Percentiles rank a stretch among this genome's conserved stretches.
These are phyloP conservation scores for Cybosia mesomella DNA, from an alignment of 2,888 invertebrate species.

Conservation along the genomic window DNA sequence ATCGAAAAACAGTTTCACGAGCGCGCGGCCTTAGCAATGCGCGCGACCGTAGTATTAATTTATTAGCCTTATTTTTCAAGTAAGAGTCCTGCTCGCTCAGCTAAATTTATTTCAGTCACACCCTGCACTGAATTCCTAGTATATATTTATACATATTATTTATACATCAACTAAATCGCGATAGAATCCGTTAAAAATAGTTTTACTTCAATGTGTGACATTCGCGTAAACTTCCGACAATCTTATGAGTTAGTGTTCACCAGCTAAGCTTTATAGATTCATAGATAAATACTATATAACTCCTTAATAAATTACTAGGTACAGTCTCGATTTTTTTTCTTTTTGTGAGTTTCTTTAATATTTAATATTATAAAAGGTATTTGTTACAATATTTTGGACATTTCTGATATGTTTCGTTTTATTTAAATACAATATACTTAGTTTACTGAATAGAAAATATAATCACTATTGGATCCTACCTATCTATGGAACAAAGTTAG, in stretches of 20 bases:
- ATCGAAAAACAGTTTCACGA: too few species aligned
- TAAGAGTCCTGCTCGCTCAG: too few species aligned
- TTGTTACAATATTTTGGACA: slow-evolving; percentile 15
- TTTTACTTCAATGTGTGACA: too few species aligned
- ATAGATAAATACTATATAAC: background rate
- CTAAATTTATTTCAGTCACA: too few species aligned
- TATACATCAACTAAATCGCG: too few species aligned
- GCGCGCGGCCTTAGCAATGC: too few species aligned
- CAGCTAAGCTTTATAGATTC: background rate
- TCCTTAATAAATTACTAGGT: background rate
- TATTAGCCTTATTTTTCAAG: too few species aligned
- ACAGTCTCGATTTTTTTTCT: background rate
- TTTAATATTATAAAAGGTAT: background rate
- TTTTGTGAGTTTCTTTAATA: background rate
- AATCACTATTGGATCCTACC: background rate
- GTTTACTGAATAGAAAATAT: background rate
- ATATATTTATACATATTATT: too few species aligned
- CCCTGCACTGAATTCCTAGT: too few species aligned
- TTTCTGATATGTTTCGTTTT: slow-evolving; percentile 23
- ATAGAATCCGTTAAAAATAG: too few species aligned
- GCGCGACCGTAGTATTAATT: too few species aligned
- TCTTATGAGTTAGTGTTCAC: background rate
- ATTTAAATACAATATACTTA: slow-evolving; percentile 4
- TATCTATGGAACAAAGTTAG: background rate
- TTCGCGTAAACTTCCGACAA: too few species aligned